Percentiles rank a stretch among this genome's conserved stretches.
These are phyloP conservation scores for Tyto alba DNA, from an alignment of 2,113 vertebrate species.

Conservation along the genomic window DNA sequence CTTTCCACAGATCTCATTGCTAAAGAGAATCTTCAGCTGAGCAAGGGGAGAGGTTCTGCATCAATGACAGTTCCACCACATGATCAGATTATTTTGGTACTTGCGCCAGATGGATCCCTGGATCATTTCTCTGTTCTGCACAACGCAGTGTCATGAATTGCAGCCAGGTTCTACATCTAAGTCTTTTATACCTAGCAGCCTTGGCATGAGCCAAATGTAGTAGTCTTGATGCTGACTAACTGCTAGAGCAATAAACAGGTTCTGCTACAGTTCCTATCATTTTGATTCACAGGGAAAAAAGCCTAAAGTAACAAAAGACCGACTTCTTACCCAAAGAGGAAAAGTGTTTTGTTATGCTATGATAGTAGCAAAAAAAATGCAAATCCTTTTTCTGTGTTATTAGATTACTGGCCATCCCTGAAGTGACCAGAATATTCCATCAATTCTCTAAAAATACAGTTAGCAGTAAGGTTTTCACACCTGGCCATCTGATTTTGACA, in stretches of 20 bases:
- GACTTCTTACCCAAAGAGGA: background rate
- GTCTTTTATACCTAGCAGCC: background rate
- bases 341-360: background rate
- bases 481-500: background rate
- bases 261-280: background rate
- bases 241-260: background rate
- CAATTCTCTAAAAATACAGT: background rate
- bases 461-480: background rate
- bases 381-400: background rate
- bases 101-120: background rate
- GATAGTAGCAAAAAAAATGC: background rate
- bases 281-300: background rate
- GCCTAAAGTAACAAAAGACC: background rate
- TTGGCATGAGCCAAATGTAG: background rate
- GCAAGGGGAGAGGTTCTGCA: background rate
- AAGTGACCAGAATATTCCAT: background rate
- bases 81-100: background rate
- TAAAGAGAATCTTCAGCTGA: background rate
- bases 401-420: background rate
- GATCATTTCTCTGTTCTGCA: background rate
- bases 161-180: background rate
- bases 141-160: background rate
- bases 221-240: background rate
- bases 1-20: background rate
- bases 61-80: background rate